Evolutionary conservation across 2,797 vertebrate genomes (phyloP).

Genomic region (Novumbra hubbsi): DNA sequence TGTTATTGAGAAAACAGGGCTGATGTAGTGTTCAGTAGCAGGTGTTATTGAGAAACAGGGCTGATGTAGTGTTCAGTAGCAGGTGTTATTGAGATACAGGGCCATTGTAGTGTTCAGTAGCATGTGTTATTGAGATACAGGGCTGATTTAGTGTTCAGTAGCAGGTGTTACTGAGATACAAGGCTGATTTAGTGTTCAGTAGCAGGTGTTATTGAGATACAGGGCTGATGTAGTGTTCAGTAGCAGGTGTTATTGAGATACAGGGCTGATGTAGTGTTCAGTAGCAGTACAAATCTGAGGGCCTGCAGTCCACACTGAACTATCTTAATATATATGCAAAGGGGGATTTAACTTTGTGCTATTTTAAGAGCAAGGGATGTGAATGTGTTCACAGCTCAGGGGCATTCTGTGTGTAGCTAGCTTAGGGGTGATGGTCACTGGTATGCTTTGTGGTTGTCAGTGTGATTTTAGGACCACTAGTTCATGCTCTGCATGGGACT

Average conservation of each 20-base stretch:
- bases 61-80: constrained; percentile 35
- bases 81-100: constrained; percentile 47
- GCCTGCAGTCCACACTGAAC: no score
- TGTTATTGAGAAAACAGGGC: constrained; percentile 49
- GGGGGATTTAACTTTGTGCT: no score
- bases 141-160: constrained; percentile 26
- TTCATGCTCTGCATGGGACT: no score
- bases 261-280: neutral
- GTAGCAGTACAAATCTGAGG: no score
- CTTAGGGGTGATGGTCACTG: no score
- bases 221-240: neutral
- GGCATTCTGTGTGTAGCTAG: no score
- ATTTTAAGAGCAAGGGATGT: no score
- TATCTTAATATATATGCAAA: no score
- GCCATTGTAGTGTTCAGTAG: neutral
- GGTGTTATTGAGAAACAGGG: neutral
- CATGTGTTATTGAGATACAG: neutral
- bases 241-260: neutral
- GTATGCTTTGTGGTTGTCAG: no score
- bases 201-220: constrained; percentile 41
- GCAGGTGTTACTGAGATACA: constrained; percentile 51
- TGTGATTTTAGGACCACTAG: no score
- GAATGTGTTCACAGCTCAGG: no score
- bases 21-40: neutral
- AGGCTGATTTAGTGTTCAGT: no score